Evolutionary conservation across 1,140 invertebrate genomes (phyloP), one percentile per base, ranked within the genome.

Genomic region (Orius insidiosus): DNA sequence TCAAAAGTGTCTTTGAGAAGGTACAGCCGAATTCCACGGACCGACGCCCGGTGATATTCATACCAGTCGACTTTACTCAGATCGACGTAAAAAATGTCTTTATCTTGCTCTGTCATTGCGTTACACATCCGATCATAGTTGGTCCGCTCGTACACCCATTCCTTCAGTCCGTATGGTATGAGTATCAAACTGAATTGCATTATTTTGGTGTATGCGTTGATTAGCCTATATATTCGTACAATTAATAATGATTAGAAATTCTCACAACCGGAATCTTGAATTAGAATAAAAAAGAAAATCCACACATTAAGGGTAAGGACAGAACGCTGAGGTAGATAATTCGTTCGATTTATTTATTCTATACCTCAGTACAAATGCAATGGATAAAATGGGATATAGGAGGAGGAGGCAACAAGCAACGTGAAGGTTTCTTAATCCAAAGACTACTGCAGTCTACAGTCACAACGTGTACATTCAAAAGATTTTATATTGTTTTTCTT

Each of bases 151-250:
- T 84, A 87, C 1, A 64, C 58, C 74, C 85, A 87, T 53, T 80
- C 70, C 31, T 66, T 59, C 1, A 69, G 74, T 14, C 70, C 74
- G 60, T 90, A 90, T 54, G 77, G 80, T 9, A 76, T 68, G 11
- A 88, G 63, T 0, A 78, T 73, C 2, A 67, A 60, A 0, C 74
- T 66, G 35, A 85, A 80, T 57, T 76, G 78, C 53, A 81, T 72
- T 31, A 90, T 71, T 59, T 80, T 85, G 39, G 69, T 68, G 56
- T 87, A 85, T 13, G 78, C 67, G 51, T 75, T 75, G 45, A 77
- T 59, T 57, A 86, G 65, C 62, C 67, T 69, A 54, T 18, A n/a
- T n/a, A n/a, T n/a, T n/a, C n/a, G n/a, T n/a, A n/a, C n/a, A n/a
- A n/a, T n/a, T n/a, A n/a, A n/a, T n/a, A n/a, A n/a, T n/a, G n/a